Percentiles rank a stretch among this genome's conserved stretches.
phyloP scores from a whole-genome alignment of 2,797 vertebrate species.

The Rhinoraja longicauda region DNA sequence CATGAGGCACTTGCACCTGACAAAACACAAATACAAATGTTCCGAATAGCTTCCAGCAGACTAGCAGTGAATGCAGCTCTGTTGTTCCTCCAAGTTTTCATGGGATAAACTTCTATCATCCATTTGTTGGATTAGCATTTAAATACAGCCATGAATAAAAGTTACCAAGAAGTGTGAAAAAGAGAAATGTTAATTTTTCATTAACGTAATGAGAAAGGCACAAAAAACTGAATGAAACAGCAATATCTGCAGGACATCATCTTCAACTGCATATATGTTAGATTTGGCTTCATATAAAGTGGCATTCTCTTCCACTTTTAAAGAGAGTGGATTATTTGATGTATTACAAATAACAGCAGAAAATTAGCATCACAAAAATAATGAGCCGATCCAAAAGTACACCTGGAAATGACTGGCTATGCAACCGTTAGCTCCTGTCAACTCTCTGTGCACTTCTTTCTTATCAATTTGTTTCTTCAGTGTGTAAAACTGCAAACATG shows the following conservation, averaged over 20 bases:
- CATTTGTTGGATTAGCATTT: slow-evolving; percentile 48
- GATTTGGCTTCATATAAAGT: not conserved
- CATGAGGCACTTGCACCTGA: slow-evolving; percentile 65
- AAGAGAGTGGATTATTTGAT: not conserved
- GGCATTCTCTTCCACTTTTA: not conserved
- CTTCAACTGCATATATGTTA: not conserved
- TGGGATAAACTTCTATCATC: slow-evolving; percentile 55
- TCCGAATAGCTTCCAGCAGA: slow-evolving; percentile 59
- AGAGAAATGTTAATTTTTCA: not conserved
- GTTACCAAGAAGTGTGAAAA: slow-evolving; percentile 41
- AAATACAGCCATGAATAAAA: slow-evolving; percentile 51
- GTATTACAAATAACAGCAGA: not conserved
- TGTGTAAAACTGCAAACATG: no score
- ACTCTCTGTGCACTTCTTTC: not conserved
- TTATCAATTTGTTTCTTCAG: not conserved
- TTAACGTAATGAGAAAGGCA: not conserved
- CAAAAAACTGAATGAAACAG: not conserved
- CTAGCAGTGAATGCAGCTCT: slow-evolving; percentile 53
- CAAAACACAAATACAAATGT: slow-evolving; percentile 66
- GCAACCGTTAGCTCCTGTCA: not conserved
- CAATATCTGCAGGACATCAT: not conserved
- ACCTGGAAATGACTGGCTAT: not conserved
- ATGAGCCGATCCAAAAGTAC: not conserved
- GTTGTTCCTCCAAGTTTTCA: slow-evolving; percentile 53
- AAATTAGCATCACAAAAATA: not conserved